Conservation (phyloP, 2,113 vertebrate species). For the Burhinus bistriatus region DNA sequence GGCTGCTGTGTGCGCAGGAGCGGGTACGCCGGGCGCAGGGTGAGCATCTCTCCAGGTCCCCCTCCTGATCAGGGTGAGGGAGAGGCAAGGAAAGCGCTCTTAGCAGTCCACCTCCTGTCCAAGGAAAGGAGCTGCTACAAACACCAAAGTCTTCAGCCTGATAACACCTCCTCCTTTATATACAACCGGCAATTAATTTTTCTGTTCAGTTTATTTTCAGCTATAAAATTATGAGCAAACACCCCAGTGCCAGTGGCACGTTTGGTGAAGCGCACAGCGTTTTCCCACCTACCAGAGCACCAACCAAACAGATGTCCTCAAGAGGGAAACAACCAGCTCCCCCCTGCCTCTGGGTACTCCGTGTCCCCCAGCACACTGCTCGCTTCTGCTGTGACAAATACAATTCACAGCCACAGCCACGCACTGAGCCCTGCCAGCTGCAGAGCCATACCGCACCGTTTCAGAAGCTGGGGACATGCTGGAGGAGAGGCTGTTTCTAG, state of each 20-base stretch:
- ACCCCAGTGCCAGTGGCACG: accelerated
- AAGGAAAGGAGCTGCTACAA: neutral
- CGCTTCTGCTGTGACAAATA: neutral
- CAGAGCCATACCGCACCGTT: neutral
- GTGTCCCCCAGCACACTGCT: neutral
- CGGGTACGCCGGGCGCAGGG: accelerated
- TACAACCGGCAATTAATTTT: neutral
- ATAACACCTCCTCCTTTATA: neutral
- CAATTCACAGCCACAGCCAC: neutral
- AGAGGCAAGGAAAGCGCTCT: neutral
- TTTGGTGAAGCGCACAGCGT: neutral
- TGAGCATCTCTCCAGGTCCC: neutral
- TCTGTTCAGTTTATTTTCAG: neutral
- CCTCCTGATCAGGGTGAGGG: accelerated
- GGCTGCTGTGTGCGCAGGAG: neutral
- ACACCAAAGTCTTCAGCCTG: neutral
- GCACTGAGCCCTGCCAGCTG: accelerated
- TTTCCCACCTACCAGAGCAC: neutral
- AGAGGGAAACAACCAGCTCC: neutral
- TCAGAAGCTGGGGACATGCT: neutral
- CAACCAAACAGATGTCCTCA: neutral
- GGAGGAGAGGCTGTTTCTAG: neutral
- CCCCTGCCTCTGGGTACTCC: neutral
- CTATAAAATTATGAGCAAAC: neutral
- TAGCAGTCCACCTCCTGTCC: neutral